phyloP scores from a whole-genome alignment of 2,113 vertebrate species.

The Upupa epops region DNA sequence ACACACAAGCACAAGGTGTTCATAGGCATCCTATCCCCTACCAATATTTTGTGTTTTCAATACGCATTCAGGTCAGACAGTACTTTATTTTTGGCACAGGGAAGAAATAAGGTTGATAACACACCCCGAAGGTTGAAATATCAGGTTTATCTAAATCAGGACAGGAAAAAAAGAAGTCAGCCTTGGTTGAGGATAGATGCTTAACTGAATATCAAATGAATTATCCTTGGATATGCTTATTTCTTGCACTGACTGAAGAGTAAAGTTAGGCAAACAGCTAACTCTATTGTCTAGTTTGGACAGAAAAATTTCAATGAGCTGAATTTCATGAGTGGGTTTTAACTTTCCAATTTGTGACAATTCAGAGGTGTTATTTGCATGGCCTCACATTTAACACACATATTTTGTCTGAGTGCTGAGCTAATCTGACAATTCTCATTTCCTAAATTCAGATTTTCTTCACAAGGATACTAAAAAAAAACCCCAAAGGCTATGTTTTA shows the following conservation, averaged over 20 bases:
- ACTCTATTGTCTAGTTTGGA: neutral
- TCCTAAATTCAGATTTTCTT: neutral
- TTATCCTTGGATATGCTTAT: neutral
- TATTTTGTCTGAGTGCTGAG: neutral
- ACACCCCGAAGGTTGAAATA: neutral
- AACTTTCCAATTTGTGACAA: neutral
- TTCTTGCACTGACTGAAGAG: neutral
- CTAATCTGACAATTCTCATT: neutral
- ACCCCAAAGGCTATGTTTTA: neutral
- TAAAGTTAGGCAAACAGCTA: neutral
- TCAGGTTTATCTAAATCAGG: neutral
- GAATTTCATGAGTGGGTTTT: neutral
- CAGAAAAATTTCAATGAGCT: neutral
- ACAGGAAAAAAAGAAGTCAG: neutral
- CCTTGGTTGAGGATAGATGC: neutral
- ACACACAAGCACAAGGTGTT: neutral
- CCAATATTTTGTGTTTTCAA: neutral
- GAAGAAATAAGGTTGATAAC: neutral
- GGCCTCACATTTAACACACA: neutral
- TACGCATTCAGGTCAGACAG: neutral
- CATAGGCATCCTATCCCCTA: neutral
- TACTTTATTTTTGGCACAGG: neutral
- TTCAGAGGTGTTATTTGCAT: neutral
- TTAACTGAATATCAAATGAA: neutral
- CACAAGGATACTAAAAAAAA: neutral